These are phyloP conservation scores for Eulemur rufifrons DNA, from an alignment of 2,113 vertebrate genomes.

Conservation along the genomic window DNA sequence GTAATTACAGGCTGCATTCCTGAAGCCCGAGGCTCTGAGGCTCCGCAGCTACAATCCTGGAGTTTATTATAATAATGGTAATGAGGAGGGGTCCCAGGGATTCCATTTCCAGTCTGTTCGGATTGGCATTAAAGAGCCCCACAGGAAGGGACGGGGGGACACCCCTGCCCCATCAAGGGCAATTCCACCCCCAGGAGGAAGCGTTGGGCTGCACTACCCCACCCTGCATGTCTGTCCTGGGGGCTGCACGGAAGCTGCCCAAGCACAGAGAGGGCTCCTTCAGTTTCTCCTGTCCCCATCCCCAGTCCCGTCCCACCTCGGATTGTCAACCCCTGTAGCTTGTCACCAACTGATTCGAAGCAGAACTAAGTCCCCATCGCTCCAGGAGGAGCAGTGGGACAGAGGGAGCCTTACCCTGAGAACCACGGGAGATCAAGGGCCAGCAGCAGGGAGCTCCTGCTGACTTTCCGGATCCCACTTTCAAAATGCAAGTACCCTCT, in stretches of 20 bases:
- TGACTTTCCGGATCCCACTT: neutral
- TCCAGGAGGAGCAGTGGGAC: neutral
- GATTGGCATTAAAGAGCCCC: neutral
- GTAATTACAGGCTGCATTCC: slow-evolving; percentile 61
- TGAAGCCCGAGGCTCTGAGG: slow-evolving; percentile 45
- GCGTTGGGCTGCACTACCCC: neutral
- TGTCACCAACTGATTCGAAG: neutral
- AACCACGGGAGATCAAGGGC: rapidly evolving
- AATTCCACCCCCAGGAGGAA: neutral
- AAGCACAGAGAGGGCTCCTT: neutral
- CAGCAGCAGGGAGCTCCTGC: neutral
- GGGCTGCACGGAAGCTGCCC: neutral
- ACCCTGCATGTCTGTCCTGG: neutral
- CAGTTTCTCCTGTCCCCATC: neutral
- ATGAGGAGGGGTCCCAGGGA: slow-evolving; percentile 14
- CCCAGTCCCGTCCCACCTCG: neutral
- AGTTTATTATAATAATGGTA: slow-evolving; percentile 50
- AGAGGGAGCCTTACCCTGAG: neutral
- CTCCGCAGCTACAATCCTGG: neutral
- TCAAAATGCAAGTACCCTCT: neutral
- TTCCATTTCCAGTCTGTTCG: slow-evolving; percentile 24
- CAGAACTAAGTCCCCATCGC: neutral
- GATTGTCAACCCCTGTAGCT: neutral
- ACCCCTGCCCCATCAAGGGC: neutral
- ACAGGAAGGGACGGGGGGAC: neutral